Conservation (phyloP, 2,888 invertebrate species). For the Drosophila antonietae region DNA sequence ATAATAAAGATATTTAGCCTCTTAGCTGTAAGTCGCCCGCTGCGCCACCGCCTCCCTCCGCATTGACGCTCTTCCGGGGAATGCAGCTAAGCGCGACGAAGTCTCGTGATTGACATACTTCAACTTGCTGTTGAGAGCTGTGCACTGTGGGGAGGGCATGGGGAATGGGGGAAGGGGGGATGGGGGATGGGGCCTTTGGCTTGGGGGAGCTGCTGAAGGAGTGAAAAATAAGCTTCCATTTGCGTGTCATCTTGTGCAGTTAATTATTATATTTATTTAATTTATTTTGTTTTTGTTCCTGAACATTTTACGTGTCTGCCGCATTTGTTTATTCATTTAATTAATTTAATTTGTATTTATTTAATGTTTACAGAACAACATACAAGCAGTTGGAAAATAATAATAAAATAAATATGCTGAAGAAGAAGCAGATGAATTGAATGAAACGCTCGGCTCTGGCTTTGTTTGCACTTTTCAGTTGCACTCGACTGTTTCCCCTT, state of each 20-base stretch:
- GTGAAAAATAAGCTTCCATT: constrained; percentile 22
- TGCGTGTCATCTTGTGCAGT: constrained; percentile 36
- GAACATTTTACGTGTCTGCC: constrained; percentile 26
- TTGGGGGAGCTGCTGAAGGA: not conserved
- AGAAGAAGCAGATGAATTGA: constrained; percentile 34
- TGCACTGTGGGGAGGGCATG: not conserved
- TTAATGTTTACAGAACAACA: constrained; percentile 37
- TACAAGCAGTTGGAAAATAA: constrained; percentile 14
- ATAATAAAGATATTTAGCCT: constrained; percentile 53
- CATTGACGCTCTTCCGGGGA: not conserved
- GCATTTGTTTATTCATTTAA: constrained; percentile 66
- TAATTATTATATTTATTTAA: constrained; percentile 64
- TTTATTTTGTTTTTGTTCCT: constrained; percentile 41
- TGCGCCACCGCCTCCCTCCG: not conserved
- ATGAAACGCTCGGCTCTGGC: constrained; percentile 27
- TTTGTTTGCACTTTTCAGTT: constrained; percentile 63
- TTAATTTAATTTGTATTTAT: constrained; percentile 67
- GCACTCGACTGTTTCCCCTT: constrained; percentile 31
- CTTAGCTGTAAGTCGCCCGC: not conserved
- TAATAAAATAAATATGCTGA: constrained; percentile 7
- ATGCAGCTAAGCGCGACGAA: constrained; percentile 45
- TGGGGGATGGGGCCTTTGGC: not conserved
- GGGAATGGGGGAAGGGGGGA: not conserved
- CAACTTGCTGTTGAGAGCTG: constrained; percentile 9
- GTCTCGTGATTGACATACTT: constrained; percentile 50